Evolutionary conservation across 2,888 invertebrate species (phyloP), one percentile per base, ranked within the genome.

Genomic region (Agrochola circellaris): DNA sequence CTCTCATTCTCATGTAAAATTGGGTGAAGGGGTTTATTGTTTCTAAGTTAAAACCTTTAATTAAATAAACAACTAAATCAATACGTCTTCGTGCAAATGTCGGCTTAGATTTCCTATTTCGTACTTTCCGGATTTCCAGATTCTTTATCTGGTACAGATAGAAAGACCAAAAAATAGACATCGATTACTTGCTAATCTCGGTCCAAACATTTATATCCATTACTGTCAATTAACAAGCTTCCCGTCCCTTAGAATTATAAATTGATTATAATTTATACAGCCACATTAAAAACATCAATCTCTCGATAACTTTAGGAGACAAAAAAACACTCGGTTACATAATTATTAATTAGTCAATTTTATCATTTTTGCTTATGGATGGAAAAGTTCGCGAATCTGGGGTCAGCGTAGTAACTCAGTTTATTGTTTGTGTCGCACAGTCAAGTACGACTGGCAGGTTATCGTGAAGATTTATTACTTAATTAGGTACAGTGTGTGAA

Each of bases 371-470:
- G 34, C 8, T 11, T 34, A 20, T 38, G 30, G 7, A n/a, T 82
- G 85, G 77, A 85, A 69, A 77, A 72, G 60, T 77, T 74, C 0
- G 58, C 58, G 20, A 65, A 38, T 61, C 45, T 30, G 11, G 71
- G 71, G 73, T 85, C 73, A 73, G 56, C 61, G 23, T 20, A 73
- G 70, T 68, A 56, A 61, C 58, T 60, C 0, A 30, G 64, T 54
- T 73, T 45, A 64, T 74, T 58, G 60, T 65, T 67, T 51, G 30
- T 73, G 65, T 60, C 42, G 17, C 17, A n/a, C 30, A 65, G 75
- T 75, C 81, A 75, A 67, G 73, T 17, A 34, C 61, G 58, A 62
- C n/a, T 38, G 15, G 15, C 70, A 75, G 85, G 77, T 71, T 82
- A 83, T 85, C 83, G 6, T 23, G 11, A n/a, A 20, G 54, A 34